Evolutionary conservation across 2,797 vertebrate species (phyloP), one percentile per base, ranked within the genome.

Genomic region (Podargus strigoides): DNA sequence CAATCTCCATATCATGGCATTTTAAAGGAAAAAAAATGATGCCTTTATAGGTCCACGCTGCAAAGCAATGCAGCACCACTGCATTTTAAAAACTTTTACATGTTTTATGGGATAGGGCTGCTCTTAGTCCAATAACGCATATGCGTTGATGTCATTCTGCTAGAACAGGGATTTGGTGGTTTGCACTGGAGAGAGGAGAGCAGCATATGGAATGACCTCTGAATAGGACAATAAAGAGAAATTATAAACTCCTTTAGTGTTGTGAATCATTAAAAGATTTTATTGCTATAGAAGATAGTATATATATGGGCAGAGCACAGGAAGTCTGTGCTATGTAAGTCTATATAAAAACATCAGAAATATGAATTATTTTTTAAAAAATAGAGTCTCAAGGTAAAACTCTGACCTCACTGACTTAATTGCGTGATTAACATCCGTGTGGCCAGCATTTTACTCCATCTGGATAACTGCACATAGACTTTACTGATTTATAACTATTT

Each of bases 321-420:
- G 68, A 95, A 90, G 60, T 74, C 81, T 89, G 62, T 41, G 42
- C 60, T 82, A 52, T 28, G 9, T 66, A 87, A 85, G 42, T 66
- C 16, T 82, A 41, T 53, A 85, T 93, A 80, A 95, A 93, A 89
- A 73, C 64, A 76, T 72, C 91, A 94, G 49, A 89, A 87, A 85
- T 21, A 67, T 36, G 32, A 87, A 32, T 58, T 87, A 60, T 85
- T 93, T 94, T 87, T 84, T n/a, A 64, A 87, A 70, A 76, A 85
- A 83, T 44, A 83, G 26, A 46, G 15, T 60, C n/a, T 89, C 37
- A 19, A 78, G 44, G 30, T 89, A 80, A 87, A 79, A 82, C 20
- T 72, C 70, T 83, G 68, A 85, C 81, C 77, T 47, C 24, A 12
- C 44, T 74, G 70, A 85, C 64, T 94, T 90, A 34, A 82, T 10